A percentile compares a stretch with the other conserved stretches of the same genome.
Evolutionary conservation across 2,888 invertebrate genomes (phyloP).

Genomic region (Tachina fera): DNA sequence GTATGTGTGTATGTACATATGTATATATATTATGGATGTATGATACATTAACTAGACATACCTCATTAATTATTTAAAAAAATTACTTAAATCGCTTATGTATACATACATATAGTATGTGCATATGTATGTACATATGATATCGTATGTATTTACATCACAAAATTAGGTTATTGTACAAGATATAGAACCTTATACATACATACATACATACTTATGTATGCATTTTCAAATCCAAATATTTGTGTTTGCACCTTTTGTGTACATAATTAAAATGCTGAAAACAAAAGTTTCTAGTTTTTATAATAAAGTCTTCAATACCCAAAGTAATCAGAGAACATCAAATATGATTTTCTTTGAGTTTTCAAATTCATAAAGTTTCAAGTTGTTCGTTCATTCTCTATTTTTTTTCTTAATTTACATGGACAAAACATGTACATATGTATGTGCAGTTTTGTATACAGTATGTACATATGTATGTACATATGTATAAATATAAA

Average conservation of each 20-base stretch:
- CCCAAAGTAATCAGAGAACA: conserved; percentile 1
- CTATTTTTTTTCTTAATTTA: conserved; percentile 15
- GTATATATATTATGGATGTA: no score
- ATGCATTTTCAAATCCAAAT: conserved; percentile 20
- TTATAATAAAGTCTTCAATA: conserved; percentile 30
- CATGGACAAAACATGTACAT: not conserved
- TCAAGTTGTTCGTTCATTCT: not conserved
- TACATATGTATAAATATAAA: not conserved
- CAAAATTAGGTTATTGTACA: no score
- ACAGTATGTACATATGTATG: not conserved
- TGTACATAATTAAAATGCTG: conserved; percentile 20
- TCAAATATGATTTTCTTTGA: conserved; percentile 15
- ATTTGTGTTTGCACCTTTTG: conserved; percentile 60
- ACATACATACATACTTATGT: no score
- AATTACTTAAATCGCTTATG: conserved; percentile 1
- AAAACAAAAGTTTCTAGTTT: conserved; percentile 13
- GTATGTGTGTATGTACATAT: no score
- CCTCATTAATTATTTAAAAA: conserved; percentile 33
- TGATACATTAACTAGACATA: conserved; percentile 5
- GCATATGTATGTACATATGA: no score
- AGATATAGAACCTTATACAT: no score
- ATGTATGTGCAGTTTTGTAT: not conserved
- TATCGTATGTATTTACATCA: no score
- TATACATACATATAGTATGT: no score
- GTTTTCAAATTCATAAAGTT: not conserved